A percentile compares a stretch with the other conserved stretches of the same genome.
Conservation (phyloP, 92 coral and sea anemone species). For the Epizoanthus fatuus region DNA sequence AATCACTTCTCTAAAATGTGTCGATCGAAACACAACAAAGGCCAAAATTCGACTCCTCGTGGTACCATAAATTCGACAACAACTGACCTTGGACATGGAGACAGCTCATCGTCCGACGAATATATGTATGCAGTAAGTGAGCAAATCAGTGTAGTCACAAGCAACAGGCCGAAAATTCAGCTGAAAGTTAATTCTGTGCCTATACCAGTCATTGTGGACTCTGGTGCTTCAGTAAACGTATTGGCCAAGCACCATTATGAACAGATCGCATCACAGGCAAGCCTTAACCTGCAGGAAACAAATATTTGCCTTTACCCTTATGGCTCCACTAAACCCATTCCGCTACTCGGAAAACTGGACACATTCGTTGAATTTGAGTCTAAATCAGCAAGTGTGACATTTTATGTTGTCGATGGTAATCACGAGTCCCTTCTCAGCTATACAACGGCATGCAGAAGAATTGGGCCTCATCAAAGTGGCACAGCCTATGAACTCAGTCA, state of each 20-base stretch:
- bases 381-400: not conserved
- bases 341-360: constrained; percentile 34
- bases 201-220: constrained; percentile 55
- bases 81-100: not conserved
- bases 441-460: constrained; percentile 25
- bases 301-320: constrained; percentile 21
- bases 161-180: constrained; percentile 14
- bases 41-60: not conserved
- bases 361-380: constrained; percentile 10
- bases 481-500: constrained; percentile 32
- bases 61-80: not conserved
- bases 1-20: constrained; percentile 35
- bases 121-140: not conserved
- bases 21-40: constrained; percentile 16
- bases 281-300: constrained; percentile 22
- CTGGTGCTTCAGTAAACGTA: constrained; percentile 65
- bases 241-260: constrained; percentile 42
- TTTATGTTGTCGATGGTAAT: constrained; percentile 44
- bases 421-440: constrained; percentile 46
- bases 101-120: constrained; percentile 25
- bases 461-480: constrained; percentile 36
- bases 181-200: constrained; percentile 24
- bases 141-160: not conserved
- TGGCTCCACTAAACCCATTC: constrained; percentile 25
- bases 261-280: constrained; percentile 6